These are phyloP conservation scores for Nomada ferruginata DNA, from an alignment of 2,888 invertebrate genomes.

Conservation along the genomic window DNA sequence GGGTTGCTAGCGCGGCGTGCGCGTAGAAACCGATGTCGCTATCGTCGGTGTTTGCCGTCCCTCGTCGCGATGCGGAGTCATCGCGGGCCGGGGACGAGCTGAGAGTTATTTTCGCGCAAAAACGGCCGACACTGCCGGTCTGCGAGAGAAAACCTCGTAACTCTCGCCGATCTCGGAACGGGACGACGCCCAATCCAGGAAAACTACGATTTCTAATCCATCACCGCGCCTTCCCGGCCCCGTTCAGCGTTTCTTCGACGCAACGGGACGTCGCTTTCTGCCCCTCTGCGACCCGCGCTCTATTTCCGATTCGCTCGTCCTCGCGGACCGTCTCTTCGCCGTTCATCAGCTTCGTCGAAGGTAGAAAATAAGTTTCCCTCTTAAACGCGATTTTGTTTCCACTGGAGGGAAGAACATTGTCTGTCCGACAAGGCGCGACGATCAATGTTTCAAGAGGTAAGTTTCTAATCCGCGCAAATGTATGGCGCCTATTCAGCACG, in stretches of 20 bases:
- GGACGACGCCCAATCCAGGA: constrained; percentile 77
- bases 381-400: no score
- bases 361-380: no score
- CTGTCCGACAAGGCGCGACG: no score
- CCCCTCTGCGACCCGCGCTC: neutral
- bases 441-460: neutral
- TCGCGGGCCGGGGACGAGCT: constrained; percentile 60
- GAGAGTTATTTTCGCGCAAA: constrained; percentile 74
- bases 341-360: neutral
- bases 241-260: constrained; percentile 6
- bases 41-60: constrained; percentile 68
- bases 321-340: neutral
- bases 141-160: constrained; percentile 70
- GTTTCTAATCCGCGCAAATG: constrained; percentile 31
- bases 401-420: no score
- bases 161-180: constrained; percentile 75
- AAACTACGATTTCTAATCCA: constrained; percentile 78
- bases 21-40: constrained; percentile 39
- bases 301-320: constrained; percentile 5
- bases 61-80: constrained; percentile 42
- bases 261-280: constrained; percentile 1
- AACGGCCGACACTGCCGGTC: constrained; percentile 73
- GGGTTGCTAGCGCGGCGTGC: neutral
- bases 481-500: neutral
- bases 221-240: constrained; percentile 31